These are phyloP conservation scores for Thalpophila matura DNA, from an alignment of 2,888 invertebrate species.

Conservation along the genomic window DNA sequence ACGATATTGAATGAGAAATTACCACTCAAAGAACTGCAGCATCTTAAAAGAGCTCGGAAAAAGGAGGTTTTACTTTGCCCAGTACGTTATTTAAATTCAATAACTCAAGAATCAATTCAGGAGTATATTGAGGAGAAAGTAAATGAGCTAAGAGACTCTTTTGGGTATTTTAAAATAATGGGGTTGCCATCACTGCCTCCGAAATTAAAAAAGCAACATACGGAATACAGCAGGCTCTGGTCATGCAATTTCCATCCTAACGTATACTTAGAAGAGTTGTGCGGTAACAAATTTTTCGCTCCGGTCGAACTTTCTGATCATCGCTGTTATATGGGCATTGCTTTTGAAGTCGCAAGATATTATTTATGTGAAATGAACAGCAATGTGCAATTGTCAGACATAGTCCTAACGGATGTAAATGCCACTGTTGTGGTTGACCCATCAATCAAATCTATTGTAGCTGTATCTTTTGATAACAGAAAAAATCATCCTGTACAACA, in stretches of 20 bases:
- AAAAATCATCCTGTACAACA: slow-evolving; percentile 94
- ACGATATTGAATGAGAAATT: slow-evolving; percentile 89
- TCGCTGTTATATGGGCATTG: slow-evolving; percentile 90
- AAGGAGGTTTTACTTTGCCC: slow-evolving; percentile 91
- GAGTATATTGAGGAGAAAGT: slow-evolving; percentile 79
- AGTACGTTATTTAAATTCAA: slow-evolving; percentile 66
- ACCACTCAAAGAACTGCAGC: slow-evolving; percentile 92
- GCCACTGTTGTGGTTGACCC: slow-evolving; percentile 94
- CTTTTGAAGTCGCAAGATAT: slow-evolving; percentile 89
- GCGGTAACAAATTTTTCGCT: slow-evolving; percentile 92
- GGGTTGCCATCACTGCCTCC: slow-evolving; percentile 92
- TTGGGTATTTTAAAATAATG: slow-evolving; percentile 88
- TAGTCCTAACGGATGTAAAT: slow-evolving; percentile 66
- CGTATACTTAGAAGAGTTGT: slow-evolving; percentile 92
- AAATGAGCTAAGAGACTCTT: slow-evolving; percentile 84
- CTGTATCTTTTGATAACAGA: slow-evolving; percentile 91
- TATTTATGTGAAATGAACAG: slow-evolving; percentile 55
- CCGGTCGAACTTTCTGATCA: slow-evolving; percentile 89
- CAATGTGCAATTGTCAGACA: slow-evolving; percentile 47
- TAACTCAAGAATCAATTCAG: slow-evolving; percentile 80
- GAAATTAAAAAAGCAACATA: slow-evolving; percentile 92
- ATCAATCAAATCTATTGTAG: slow-evolving; percentile 91
- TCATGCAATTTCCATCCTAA: slow-evolving; percentile 96
- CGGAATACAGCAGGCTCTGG: slow-evolving; percentile 92
- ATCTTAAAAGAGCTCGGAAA: slow-evolving; percentile 94